A percentile compares a stretch with the other conserved stretches of the same genome.
These are phyloP conservation scores for Eleginops maclovinus DNA, from an alignment of 2,113 vertebrate species.

Conservation along the genomic window DNA sequence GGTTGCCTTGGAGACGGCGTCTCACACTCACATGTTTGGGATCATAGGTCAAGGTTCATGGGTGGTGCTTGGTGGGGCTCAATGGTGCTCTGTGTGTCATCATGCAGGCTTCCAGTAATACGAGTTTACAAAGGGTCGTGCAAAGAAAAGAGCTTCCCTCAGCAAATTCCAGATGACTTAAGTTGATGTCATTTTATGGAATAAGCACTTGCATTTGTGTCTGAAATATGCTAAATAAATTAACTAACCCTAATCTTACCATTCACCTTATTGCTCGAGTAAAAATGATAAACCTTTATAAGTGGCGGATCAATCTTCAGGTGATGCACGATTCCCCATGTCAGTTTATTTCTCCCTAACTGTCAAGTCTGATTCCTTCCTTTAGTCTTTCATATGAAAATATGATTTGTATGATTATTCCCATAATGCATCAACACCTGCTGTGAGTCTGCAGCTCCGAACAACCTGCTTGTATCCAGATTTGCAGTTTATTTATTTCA, in stretches of 20 bases:
- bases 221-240: no score
- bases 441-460: constrained; percentile 8
- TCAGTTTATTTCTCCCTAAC: no score
- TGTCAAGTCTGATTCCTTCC: no score
- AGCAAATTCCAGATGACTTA: constrained; percentile 5
- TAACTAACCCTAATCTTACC: no score
- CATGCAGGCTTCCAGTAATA: constrained; percentile 68
- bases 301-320: no score
- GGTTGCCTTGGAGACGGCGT: constrained; percentile 57
- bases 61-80: constrained; percentile 65
- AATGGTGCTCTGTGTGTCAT: constrained; percentile 80
- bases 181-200: no score
- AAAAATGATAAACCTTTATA: no score
- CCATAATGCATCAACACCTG: constrained; percentile 13
- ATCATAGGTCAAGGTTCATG: constrained; percentile 78
- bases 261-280: no score
- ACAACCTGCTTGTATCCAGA: constrained; percentile 7
- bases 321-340: no score
- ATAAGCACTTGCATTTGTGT: no score
- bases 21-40: constrained; percentile 78
- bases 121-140: constrained; percentile 48
- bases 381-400: constrained; percentile 16
- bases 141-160: constrained; percentile 1
- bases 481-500: constrained; percentile 43
- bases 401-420: constrained; percentile 20